These are phyloP conservation scores for Thereva nobilitata DNA, from an alignment of 2,888 invertebrate species.

Conservation along the genomic window DNA sequence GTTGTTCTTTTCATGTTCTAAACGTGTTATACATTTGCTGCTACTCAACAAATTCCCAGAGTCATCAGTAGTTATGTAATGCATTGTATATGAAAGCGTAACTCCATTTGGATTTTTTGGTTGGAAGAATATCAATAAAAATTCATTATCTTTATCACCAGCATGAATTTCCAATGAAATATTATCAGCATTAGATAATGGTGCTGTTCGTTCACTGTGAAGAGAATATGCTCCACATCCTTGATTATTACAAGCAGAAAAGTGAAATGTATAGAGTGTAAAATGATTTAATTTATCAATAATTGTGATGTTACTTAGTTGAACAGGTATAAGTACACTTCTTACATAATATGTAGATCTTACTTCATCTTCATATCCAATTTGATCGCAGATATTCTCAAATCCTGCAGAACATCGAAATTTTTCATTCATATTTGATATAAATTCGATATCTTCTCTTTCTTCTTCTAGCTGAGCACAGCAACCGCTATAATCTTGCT, in stretches of 20 bases:
- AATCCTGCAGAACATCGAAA: constrained; percentile 48
- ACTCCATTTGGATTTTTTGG: constrained; percentile 69
- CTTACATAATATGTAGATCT: constrained; percentile 18
- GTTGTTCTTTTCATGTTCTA: constrained; percentile 46
- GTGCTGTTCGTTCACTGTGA: constrained; percentile 60
- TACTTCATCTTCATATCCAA: neutral
- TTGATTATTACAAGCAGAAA: constrained; percentile 64
- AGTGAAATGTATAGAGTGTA: constrained; percentile 63
- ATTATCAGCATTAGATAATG: constrained; percentile 56
- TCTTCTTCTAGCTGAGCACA: constrained; percentile 47
- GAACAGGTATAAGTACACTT: neutral
- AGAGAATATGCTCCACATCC: constrained; percentile 61
- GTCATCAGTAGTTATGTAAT: constrained; percentile 55
- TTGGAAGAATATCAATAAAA: constrained; percentile 61
- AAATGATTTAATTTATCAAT: constrained; percentile 62
- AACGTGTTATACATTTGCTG: constrained; percentile 61
- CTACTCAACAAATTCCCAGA: constrained; percentile 52
- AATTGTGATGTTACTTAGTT: constrained; percentile 41
- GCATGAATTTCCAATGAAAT: constrained; percentile 45
- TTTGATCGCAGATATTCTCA: constrained; percentile 44
- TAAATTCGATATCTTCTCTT: constrained; percentile 47
- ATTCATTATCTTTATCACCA: constrained; percentile 40
- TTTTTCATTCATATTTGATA: constrained; percentile 43
- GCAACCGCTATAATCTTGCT: constrained; percentile 50
- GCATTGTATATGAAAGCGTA: constrained; percentile 66